phyloP scores from a whole-genome alignment of 2,888 invertebrate genomes.

The Pheosia gnoma region DNA sequence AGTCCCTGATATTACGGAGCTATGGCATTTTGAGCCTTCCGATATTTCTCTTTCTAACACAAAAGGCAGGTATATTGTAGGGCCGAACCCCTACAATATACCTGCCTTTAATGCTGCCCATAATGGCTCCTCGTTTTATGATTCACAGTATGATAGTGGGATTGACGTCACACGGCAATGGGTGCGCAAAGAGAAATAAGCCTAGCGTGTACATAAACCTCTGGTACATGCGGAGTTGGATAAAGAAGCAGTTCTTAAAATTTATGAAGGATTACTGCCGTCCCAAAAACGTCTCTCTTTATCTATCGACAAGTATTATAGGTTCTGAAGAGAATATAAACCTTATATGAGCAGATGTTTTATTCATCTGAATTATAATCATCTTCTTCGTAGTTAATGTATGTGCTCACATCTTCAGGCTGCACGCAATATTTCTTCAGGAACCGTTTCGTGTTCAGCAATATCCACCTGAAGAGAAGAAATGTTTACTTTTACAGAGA shows the following conservation, averaged over 20 bases:
- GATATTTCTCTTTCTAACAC: no score
- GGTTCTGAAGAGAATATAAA: background rate
- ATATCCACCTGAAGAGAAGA: conserved; percentile 59
- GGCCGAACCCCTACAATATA: no score
- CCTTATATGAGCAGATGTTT: background rate
- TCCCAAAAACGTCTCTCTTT: background rate
- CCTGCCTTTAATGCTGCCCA: no score
- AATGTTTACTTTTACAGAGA: background rate
- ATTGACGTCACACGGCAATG: conserved; percentile 70
- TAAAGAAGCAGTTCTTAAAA: conserved; percentile 39
- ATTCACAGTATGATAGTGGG: conserved; percentile 64
- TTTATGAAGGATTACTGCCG: conserved; percentile 43
- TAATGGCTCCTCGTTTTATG: background rate
- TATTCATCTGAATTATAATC: background rate
- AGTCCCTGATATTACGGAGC: no score
- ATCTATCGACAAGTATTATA: background rate
- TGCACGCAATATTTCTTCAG: conserved; percentile 48
- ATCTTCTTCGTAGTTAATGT: conserved; percentile 5
- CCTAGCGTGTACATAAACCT: conserved; percentile 70
- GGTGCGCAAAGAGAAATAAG: conserved; percentile 61
- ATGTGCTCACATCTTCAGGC: background rate
- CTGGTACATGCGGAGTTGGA: conserved; percentile 61
- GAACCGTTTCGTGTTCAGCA: conserved; percentile 49
- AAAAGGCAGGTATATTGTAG: no score
- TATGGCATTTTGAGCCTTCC: no score